Conservation (phyloP, 2,888 invertebrate genomes). For the Harpagoxenus sublaevis region DNA sequence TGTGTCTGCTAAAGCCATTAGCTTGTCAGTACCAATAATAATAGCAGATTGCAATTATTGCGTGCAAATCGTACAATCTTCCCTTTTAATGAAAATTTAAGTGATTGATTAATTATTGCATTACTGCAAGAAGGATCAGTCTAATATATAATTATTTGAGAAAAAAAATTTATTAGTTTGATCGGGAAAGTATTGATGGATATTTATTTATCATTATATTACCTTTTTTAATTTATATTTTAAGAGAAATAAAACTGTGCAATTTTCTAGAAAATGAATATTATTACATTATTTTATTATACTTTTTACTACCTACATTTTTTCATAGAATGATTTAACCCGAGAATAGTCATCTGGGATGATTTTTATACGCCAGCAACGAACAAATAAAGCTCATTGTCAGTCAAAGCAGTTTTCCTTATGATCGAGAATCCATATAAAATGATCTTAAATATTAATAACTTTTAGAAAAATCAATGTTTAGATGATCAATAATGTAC, state of each 20-base stretch:
- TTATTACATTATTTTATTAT: too few relatives aligned
- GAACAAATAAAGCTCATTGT: too few relatives aligned
- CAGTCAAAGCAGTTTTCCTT: too few relatives aligned
- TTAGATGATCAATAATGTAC: too few relatives aligned
- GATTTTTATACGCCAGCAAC: too few relatives aligned
- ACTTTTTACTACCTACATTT: background rate
- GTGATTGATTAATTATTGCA: background rate
- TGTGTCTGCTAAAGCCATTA: background rate
- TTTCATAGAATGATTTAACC: background rate
- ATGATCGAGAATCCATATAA: too few relatives aligned
- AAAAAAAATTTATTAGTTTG: background rate
- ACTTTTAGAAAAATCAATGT: too few relatives aligned
- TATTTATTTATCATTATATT: background rate
- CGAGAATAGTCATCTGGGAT: too few relatives aligned
- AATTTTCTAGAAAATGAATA: background rate
- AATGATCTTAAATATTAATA: too few relatives aligned
- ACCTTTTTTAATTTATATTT: background rate
- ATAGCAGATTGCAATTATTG: background rate
- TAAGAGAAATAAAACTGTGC: background rate
- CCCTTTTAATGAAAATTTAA: background rate
- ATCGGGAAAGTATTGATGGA: too few relatives aligned
- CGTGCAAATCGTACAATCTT: background rate
- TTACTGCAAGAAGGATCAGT: background rate
- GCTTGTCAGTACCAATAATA: background rate
- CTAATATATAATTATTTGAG: background rate